Percentiles rank a stretch among this genome's conserved stretches.
Conservation (phyloP, 2,888 invertebrate genomes). For the Drosophila gaucha region DNA sequence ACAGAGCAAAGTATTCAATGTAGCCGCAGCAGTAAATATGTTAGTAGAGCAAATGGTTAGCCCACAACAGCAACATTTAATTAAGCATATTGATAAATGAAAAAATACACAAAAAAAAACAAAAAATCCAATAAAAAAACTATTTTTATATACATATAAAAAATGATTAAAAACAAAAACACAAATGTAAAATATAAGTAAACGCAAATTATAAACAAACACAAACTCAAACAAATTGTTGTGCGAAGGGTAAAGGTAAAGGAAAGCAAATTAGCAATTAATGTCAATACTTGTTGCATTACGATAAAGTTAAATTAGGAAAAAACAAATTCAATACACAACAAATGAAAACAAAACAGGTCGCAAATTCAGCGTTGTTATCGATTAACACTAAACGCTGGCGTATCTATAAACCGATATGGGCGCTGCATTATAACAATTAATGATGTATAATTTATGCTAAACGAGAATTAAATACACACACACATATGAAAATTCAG, state of each 20-base stretch:
- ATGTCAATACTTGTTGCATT: conserved; percentile 70
- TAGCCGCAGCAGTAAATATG: conserved; percentile 51
- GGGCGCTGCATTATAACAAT: conserved; percentile 64
- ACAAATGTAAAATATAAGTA: conserved; percentile 60
- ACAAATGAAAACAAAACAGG: conserved; percentile 21
- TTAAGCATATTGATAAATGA: conserved; percentile 74
- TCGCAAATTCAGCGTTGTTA: conserved; percentile 51
- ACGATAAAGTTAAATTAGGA: conserved; percentile 47
- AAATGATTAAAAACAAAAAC: conserved; percentile 22
- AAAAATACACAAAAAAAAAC: conserved; percentile 17
- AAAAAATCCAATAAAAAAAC: conserved; percentile 27
- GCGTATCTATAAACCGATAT: conserved; percentile 20
- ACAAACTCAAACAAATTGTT: conserved; percentile 33
- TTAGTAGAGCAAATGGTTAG: conserved; percentile 60
- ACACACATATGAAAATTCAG: conserved; percentile 60
- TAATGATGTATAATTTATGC: conserved; percentile 74
- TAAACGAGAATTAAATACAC: conserved; percentile 77
- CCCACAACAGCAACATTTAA: conserved; percentile 78
- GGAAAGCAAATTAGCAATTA: conserved; percentile 49
- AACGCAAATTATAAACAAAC: conserved; percentile 57
- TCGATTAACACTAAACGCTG: conserved; percentile 38
- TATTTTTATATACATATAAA: conserved; percentile 74
- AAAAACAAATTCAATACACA: conserved; percentile 48
- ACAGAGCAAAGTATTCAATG: conserved; percentile 63
- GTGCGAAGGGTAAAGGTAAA: conserved; percentile 28